A percentile compares a stretch with the other conserved stretches of the same genome.
Evolutionary conservation across 2,797 vertebrate genomes (phyloP).

Genomic region (Atherinosoma microstoma): DNA sequence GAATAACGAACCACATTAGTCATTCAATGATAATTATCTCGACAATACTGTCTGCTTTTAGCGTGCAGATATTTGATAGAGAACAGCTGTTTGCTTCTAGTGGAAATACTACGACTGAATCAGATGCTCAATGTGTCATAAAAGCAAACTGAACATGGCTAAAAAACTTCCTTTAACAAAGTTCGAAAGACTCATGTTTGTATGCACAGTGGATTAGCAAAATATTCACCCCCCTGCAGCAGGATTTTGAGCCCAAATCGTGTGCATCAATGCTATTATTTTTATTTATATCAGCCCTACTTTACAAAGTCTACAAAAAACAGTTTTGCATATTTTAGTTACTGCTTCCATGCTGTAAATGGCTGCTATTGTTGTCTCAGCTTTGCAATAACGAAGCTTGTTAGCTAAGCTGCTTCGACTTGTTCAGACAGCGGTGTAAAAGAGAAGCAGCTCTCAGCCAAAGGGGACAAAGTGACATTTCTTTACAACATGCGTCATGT

Average conservation of each 20-base stretch:
- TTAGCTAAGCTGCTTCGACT: constrained; percentile 42
- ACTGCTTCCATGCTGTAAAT: constrained; percentile 11
- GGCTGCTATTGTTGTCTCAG: constrained; percentile 14
- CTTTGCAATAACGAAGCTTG: constrained; percentile 40
- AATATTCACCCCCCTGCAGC: too few species aligned
- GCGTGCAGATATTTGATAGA: too few species aligned
- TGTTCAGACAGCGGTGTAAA: constrained; percentile 39
- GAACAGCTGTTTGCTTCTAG: neutral
- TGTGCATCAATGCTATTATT: neutral
- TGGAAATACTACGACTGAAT: neutral
- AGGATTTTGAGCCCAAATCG: neutral
- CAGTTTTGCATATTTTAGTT: constrained; percentile 19
- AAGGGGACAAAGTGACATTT: constrained; percentile 68
- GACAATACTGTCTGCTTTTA: neutral
- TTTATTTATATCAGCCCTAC: neutral
- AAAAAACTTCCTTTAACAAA: neutral
- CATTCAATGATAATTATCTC: neutral
- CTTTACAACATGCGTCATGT: constrained; percentile 54
- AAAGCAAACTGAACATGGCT: neutral
- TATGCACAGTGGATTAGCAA: too few species aligned
- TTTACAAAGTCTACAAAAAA: neutral
- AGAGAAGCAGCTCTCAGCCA: constrained; percentile 56
- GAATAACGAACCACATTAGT: neutral
- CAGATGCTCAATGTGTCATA: neutral
- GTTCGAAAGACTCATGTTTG: too few species aligned